phyloP scores from a whole-genome alignment of 2,888 invertebrate species.

The Liposcelis brunnea region DNA sequence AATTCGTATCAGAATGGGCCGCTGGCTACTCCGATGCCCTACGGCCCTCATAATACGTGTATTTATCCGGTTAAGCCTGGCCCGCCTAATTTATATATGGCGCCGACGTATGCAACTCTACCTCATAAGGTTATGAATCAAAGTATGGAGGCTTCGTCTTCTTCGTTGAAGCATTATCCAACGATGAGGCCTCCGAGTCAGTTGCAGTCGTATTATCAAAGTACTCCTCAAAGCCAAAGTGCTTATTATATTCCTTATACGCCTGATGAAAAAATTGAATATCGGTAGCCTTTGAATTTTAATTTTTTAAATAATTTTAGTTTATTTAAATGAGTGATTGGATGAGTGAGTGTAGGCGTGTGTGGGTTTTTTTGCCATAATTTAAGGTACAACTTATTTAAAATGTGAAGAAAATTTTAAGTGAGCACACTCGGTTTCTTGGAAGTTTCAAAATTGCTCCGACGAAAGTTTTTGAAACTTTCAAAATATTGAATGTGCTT shows the following conservation, averaged over 20 bases:
- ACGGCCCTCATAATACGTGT: slow-evolving; percentile 14
- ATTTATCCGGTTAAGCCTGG: not conserved
- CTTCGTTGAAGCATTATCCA: not conserved
- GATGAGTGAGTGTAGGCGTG: no score
- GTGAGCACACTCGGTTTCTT: no score
- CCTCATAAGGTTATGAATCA: not conserved
- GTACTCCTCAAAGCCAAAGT: slow-evolving; percentile 1
- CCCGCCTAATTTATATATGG: not conserved
- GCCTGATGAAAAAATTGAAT: slow-evolving; percentile 6
- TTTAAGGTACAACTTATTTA: no score
- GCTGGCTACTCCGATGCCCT: slow-evolving; percentile 27
- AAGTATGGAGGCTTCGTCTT: slow-evolving; percentile 13
- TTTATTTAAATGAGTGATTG: not conserved
- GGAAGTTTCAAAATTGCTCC: no score
- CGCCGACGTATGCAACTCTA: slow-evolving; percentile 2
- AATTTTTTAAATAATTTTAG: no score
- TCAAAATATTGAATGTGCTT: no score
- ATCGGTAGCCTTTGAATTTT: slow-evolving; percentile 1
- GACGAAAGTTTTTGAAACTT: no score
- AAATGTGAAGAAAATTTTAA: no score
- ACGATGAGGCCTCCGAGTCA: slow-evolving; percentile 5
- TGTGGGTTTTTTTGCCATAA: no score
- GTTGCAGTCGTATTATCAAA: slow-evolving; percentile 4
- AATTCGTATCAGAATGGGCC: slow-evolving; percentile 50
- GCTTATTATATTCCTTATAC: slow-evolving; percentile 5